Conservation (phyloP, 2,888 invertebrate genomes). For the Acanthosepion esculentum region DNA sequence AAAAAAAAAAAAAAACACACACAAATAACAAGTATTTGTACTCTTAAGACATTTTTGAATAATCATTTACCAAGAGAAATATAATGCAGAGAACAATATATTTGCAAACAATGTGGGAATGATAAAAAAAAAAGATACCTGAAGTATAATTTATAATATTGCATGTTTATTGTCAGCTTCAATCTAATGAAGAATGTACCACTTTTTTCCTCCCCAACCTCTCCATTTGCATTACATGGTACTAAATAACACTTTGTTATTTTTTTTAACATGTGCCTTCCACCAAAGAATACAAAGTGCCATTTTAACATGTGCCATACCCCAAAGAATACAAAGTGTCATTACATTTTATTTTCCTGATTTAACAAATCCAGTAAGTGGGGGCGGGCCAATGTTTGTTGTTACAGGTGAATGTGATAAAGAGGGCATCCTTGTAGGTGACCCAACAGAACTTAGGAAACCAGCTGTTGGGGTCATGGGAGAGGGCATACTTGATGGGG, state of each 20-base stretch:
- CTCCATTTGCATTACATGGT: not conserved
- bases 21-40: not conserved
- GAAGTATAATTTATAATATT: not conserved
- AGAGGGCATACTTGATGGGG: not conserved
- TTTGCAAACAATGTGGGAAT: not conserved
- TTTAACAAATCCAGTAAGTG: slow-evolving; percentile 43
- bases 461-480: not conserved
- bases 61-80: not conserved
- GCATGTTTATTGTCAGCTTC: not conserved
- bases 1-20: too few relatives aligned
- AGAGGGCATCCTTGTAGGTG: not conserved
- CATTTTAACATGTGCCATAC: not conserved
- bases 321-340: not conserved
- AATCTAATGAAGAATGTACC: not conserved
- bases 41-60: not conserved
- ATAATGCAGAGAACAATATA: not conserved
- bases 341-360: not conserved
- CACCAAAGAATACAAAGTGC: not conserved
- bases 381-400: slow-evolving; percentile 24
- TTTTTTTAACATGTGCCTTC: not conserved
- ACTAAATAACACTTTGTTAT: not conserved
- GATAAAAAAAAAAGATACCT: not conserved
- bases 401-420: not conserved
- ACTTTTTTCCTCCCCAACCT: not conserved
- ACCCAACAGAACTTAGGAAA: not conserved